Conservation (phyloP, 2,113 vertebrate species). For the Oenanthe melanoleuca region DNA sequence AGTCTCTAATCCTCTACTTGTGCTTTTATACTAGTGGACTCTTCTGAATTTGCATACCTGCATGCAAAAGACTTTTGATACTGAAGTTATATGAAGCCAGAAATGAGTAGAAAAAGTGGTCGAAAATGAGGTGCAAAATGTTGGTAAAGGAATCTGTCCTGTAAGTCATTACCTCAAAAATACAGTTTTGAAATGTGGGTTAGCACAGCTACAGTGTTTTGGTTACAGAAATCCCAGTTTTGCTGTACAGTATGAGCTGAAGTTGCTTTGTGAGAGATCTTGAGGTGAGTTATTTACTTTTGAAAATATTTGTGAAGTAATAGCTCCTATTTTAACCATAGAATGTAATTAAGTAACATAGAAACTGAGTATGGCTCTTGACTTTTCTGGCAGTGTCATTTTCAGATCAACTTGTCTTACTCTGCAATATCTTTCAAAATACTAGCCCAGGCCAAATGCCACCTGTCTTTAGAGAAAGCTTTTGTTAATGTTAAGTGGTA, state of each 20-base stretch:
- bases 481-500: not conserved
- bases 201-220: conserved; percentile 36
- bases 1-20: not conserved
- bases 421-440: not conserved
- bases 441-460: not conserved
- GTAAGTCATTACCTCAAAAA: not conserved
- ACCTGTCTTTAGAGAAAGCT: not conserved
- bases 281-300: conserved; percentile 22
- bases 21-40: not conserved
- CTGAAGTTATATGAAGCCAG: not conserved
- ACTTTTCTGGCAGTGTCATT: not conserved
- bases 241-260: not conserved
- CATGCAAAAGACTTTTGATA: not conserved
- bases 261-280: conserved; percentile 1
- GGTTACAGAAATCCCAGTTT: conserved; percentile 38
- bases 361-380: not conserved
- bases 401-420: not conserved
- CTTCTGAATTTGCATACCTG: conserved; percentile 1
- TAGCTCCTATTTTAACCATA: not conserved
- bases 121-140: conserved; percentile 16
- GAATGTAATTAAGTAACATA: not conserved
- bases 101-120: not conserved
- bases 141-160: conserved; percentile 30
- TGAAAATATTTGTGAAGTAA: not conserved
- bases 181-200: conserved; percentile 42